These are phyloP conservation scores for Drosophila setosimentum DNA, from an alignment of 2,888 invertebrate species.

Conservation along the genomic window DNA sequence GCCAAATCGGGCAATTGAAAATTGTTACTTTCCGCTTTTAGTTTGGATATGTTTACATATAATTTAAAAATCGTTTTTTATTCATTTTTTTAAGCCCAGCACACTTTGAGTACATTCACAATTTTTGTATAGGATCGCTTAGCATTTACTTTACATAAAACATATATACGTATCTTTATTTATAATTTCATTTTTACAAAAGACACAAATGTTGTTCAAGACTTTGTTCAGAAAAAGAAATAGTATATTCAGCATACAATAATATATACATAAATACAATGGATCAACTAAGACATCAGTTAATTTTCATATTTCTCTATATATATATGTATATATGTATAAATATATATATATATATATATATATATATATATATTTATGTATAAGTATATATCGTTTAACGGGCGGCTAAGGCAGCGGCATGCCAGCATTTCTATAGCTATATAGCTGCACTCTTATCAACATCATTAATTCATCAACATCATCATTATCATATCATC, in stretches of 20 bases:
- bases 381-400: conserved; percentile 47
- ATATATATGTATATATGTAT: conserved; percentile 20
- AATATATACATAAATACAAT: conserved; percentile 52
- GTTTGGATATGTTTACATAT: conserved; percentile 52
- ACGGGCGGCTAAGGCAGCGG: conserved; percentile 55
- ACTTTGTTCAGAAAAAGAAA: conserved; percentile 48
- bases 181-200: conserved; percentile 21
- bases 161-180: conserved; percentile 19
- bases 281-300: conserved; percentile 41
- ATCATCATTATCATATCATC: conserved; percentile 29
- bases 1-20: conserved; percentile 9
- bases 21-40: conserved; percentile 8
- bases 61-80: conserved; percentile 25
- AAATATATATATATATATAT: conserved; percentile 29
- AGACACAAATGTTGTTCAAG: conserved; percentile 21
- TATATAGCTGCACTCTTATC: conserved; percentile 58
- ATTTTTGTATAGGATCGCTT: conserved; percentile 42
- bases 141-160: conserved; percentile 61
- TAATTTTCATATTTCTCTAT: conserved; percentile 3
- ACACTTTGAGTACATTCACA: conserved; percentile 69
- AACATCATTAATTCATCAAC: conserved; percentile 44
- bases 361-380: conserved; percentile 30
- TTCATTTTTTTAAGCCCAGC: conserved; percentile 18
- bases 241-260: conserved; percentile 13
- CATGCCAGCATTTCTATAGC: conserved; percentile 59